Conservation (phyloP, 53 echinoderm and acorn worm genomes). For the Stichopus horrens region DNA sequence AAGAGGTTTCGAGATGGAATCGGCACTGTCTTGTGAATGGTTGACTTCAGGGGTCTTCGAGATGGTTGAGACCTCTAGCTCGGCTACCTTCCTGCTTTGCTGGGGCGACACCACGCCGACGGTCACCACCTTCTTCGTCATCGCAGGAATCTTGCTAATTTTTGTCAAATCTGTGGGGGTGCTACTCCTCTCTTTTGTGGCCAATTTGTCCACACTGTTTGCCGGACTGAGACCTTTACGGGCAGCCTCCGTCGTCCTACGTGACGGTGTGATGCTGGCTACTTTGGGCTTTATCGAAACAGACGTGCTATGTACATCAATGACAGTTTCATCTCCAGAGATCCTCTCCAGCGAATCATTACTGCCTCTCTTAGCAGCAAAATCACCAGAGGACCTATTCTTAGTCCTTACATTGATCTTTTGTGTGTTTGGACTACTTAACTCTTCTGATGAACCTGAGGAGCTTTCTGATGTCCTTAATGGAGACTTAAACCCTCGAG, state of each 20-base stretch:
- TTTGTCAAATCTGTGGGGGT: slow-evolving; percentile 61
- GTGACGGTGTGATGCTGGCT: slow-evolving; percentile 35
- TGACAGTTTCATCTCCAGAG: slow-evolving; percentile 49
- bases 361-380: slow-evolving; percentile 23
- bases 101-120: slow-evolving; percentile 69
- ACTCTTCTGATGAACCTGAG: slow-evolving; percentile 69
- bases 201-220: slow-evolving; percentile 59
- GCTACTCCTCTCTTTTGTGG: slow-evolving; percentile 33
- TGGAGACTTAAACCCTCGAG: slow-evolving; percentile 61
- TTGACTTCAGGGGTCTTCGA: neutral
- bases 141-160: slow-evolving; percentile 78
- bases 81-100: slow-evolving; percentile 60
- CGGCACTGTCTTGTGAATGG: neutral
- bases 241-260: slow-evolving; percentile 9
- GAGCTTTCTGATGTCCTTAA: slow-evolving; percentile 71
- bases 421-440: slow-evolving; percentile 63
- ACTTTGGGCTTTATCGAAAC: slow-evolving; percentile 33
- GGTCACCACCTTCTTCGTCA: slow-evolving; percentile 60
- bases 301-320: slow-evolving; percentile 14
- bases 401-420: slow-evolving; percentile 22
- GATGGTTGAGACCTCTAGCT: neutral
- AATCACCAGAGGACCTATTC: slow-evolving; percentile 11
- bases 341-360: slow-evolving; percentile 34
- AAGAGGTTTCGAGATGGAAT: slow-evolving; percentile 4
- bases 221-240: slow-evolving; percentile 57